Conservation (phyloP, 2,888 invertebrate genomes). For the Oscheius sp. region DNA sequence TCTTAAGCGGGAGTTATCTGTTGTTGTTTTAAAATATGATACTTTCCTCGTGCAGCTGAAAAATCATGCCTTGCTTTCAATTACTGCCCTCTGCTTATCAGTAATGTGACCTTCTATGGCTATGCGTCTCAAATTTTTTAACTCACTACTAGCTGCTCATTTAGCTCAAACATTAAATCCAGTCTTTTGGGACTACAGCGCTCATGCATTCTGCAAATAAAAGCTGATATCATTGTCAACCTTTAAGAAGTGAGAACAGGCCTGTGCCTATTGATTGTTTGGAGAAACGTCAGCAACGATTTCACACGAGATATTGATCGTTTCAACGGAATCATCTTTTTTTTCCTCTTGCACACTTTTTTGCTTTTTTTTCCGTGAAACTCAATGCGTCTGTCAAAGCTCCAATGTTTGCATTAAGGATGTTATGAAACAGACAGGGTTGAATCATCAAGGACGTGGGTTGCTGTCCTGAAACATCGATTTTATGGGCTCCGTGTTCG, state of each 20-base stretch:
- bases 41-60: no score
- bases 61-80: not conserved
- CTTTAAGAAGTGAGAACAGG: no score
- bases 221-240: conserved; percentile 1
- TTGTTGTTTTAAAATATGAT: not conserved
- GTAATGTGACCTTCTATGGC: conserved; percentile 7
- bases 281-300: not conserved
- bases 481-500: conserved; percentile 1
- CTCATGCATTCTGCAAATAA: conserved; percentile 9
- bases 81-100: conserved; percentile 21
- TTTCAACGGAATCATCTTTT: not conserved
- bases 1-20: not conserved
- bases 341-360: not conserved
- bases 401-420: conserved; percentile 25
- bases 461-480: conserved; percentile 27
- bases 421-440: conserved; percentile 22
- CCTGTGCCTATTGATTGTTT: not conserved
- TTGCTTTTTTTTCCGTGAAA: not conserved
- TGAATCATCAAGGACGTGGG: conserved; percentile 23
- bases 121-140: not conserved
- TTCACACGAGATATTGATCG: conserved; percentile 5
- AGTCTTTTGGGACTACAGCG: not conserved
- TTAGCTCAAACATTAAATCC: conserved; percentile 1
- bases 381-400: not conserved
- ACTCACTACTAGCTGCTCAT: no score